These are phyloP conservation scores for Dasyornis broadbenti DNA, from an alignment of 2,113 vertebrate species.

Conservation along the genomic window DNA sequence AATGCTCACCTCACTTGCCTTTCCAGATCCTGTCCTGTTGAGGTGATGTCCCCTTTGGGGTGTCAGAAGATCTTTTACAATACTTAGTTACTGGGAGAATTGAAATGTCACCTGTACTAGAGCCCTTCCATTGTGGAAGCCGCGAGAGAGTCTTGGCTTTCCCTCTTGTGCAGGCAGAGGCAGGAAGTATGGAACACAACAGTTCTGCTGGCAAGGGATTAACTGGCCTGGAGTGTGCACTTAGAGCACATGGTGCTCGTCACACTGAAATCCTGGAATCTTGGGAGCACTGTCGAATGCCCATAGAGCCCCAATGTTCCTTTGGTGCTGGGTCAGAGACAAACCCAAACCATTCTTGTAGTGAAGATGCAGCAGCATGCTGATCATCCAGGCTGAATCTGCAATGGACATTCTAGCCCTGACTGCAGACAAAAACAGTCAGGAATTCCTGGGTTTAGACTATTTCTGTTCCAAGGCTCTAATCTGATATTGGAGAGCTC, in stretches of 20 bases:
- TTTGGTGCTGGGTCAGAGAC: background rate
- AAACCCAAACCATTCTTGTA: background rate
- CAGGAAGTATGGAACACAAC: background rate
- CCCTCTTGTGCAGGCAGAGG: background rate
- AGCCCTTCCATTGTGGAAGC: background rate
- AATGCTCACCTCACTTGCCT: background rate
- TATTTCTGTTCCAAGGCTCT: background rate
- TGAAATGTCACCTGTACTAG: background rate
- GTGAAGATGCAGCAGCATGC: background rate
- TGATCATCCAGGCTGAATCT: background rate
- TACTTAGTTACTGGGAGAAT: background rate
- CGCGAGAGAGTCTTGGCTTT: background rate
- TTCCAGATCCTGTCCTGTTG: background rate
- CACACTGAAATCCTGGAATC: background rate
- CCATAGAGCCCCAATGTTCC: background rate
- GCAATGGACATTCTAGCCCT: background rate
- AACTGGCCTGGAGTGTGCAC: background rate
- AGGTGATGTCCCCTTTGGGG: background rate
- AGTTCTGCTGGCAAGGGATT: background rate
- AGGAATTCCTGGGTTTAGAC: background rate
- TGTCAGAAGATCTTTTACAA: background rate
- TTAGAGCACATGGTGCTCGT: rapidly evolving
- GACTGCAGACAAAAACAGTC: background rate
- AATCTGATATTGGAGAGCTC: background rate
- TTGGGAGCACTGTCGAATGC: background rate